A percentile compares a stretch with the other conserved stretches of the same genome.
phyloP scores from a whole-genome alignment of 2,113 vertebrate genomes.

The Oreotrochilus melanogaster region DNA sequence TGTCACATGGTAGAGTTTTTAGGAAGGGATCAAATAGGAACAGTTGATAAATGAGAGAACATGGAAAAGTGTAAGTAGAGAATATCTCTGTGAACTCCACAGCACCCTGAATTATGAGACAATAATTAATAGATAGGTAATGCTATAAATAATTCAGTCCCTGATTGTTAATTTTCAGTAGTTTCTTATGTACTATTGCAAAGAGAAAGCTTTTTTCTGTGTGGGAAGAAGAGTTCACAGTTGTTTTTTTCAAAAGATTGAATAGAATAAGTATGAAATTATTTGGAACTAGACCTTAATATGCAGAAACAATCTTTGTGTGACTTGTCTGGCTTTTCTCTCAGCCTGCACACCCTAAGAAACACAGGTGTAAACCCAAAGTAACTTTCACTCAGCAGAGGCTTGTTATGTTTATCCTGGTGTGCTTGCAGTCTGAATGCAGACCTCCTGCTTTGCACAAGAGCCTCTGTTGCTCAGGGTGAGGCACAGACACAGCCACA shows the following conservation, averaged over 20 bases:
- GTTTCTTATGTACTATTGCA: not conserved
- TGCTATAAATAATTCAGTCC: not conserved
- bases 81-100: not conserved
- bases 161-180: not conserved
- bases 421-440: not conserved
- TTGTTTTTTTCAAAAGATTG: not conserved
- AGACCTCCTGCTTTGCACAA: not conserved
- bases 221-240: not conserved
- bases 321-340: not conserved
- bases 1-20: not conserved
- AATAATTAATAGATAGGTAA: not conserved
- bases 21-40: fast-evolving
- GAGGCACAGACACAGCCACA: too few species aligned
- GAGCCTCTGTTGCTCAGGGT: not conserved
- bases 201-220: not conserved
- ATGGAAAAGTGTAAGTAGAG: not conserved
- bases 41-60: not conserved
- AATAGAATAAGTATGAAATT: not conserved
- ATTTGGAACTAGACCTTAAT: not conserved
- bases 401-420: fast-evolving
- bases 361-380: not conserved
- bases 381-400: not conserved
- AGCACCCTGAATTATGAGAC: not conserved
- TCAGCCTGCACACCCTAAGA: not conserved
- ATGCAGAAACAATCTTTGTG: not conserved